phyloP scores from a whole-genome alignment of 1,140 invertebrate species.

The Drosophila albomicans region DNA sequence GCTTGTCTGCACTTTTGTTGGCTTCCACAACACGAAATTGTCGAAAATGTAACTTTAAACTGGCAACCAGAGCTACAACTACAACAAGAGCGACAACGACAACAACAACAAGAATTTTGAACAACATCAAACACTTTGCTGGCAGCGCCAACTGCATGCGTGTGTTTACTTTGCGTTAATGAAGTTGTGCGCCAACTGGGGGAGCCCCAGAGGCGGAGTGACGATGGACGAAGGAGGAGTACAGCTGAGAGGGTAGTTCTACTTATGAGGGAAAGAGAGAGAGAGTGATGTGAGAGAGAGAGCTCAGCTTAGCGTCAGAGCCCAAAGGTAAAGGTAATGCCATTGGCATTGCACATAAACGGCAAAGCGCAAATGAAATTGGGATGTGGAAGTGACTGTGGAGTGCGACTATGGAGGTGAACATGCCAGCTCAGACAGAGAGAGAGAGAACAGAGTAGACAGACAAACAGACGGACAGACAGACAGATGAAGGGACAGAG shows the following conservation, averaged over 20 bases:
- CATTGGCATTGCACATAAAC: conserved; percentile 58
- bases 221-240: conserved; percentile 12
- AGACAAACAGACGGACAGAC: background rate
- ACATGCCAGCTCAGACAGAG: conserved; percentile 24
- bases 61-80: conserved; percentile 52
- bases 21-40: conserved; percentile 22
- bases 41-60: conserved; percentile 79
- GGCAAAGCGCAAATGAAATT: conserved; percentile 67
- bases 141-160: conserved; percentile 74
- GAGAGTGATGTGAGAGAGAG: conserved; percentile 31
- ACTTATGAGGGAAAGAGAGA: conserved; percentile 53
- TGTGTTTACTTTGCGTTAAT: conserved; percentile 83
- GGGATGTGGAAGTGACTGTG: conserved; percentile 52
- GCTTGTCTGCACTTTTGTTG: conserved; percentile 33
- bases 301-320: conserved; percentile 59
- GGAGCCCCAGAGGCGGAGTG: conserved; percentile 11
- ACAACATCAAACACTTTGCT: conserved; percentile 78
- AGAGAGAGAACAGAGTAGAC: background rate
- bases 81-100: conserved; percentile 39
- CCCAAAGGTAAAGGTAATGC: conserved; percentile 68
- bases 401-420: conserved; percentile 22
- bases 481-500: conserved; percentile 18
- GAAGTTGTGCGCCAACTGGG: conserved; percentile 67
- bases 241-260: background rate
- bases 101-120: conserved; percentile 57